A percentile compares a stretch with the other conserved stretches of the same genome.
phyloP scores from a whole-genome alignment of 2,113 vertebrate genomes.

The Macroglossus sobrinus region DNA sequence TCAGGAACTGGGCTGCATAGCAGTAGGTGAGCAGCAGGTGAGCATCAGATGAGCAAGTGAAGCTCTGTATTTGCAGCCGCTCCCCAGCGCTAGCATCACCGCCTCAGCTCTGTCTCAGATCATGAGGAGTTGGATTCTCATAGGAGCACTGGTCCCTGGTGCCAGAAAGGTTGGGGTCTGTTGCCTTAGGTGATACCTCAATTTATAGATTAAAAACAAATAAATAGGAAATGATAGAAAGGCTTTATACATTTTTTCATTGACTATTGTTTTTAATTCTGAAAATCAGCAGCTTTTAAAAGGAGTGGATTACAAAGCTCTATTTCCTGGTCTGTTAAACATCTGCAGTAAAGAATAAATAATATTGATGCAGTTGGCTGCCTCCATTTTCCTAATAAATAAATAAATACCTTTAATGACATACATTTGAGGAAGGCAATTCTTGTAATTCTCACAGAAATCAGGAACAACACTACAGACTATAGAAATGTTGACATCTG shows the following conservation, averaged over 20 bases:
- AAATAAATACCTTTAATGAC: slow-evolving; percentile 79
- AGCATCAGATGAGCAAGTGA: no score
- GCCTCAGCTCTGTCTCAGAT: no score
- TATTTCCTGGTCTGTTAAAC: slow-evolving; percentile 65
- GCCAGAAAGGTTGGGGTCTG: no score
- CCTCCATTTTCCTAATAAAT: slow-evolving; percentile 73
- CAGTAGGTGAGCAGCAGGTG: no score
- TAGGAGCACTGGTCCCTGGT: no score
- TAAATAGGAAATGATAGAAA: background rate
- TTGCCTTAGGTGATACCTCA: background rate
- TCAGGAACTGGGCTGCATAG: no score
- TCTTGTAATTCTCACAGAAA: slow-evolving; percentile 74
- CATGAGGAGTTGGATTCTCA: no score
- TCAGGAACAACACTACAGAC: slow-evolving; percentile 66
- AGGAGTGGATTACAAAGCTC: slow-evolving; percentile 67
- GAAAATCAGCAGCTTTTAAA: slow-evolving; percentile 59
- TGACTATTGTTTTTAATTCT: slow-evolving; percentile 35
- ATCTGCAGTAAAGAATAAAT: slow-evolving; percentile 76
- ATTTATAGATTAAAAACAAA: slow-evolving; percentile 44
- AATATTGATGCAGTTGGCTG: slow-evolving; percentile 65
- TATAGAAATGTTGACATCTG: slow-evolving; percentile 72
- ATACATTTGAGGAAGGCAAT: slow-evolving; percentile 63
- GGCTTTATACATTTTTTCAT: background rate
- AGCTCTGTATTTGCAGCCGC: no score
- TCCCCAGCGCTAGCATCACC: no score